Base-by-base conservation (phyloP, 2,888 invertebrate genomes). In the Ypsolopha scabrella region DNA sequence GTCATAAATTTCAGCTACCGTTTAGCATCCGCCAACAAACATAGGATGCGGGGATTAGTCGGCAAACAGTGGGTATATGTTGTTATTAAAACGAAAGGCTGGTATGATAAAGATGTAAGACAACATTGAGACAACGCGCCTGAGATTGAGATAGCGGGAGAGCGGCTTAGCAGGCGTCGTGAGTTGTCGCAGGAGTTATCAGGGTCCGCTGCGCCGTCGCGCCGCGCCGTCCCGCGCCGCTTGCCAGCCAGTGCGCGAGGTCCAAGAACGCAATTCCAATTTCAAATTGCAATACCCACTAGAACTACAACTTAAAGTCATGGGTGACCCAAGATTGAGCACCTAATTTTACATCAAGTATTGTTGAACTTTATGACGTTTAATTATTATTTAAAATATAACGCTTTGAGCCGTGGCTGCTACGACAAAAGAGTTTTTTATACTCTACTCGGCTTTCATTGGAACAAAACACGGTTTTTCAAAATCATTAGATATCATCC, bases 1-100 rank as follows among this genome's bases (percentile, higher is more conserved):
- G 86, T 85, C 81, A 79, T 79, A 75, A 73, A 75, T 72, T 67
- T 68, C 58, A 70, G 67, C 85, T 83, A 85, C 86, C 80, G 86
- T 86, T 81, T 77, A 76, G 75, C 75, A 73, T 80, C 68, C 67
- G 72, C 68, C 61, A 70, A 76, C 80, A 80, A 67, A 74, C 63
- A 63, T 64, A 72, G 75, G 73, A 75, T 67, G 73, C 63, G 63
- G 67, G 80, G 80, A 82, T 85, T 81, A 83, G 67, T 54, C 58
- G 54, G 69, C 78, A 85, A 83, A 85, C 76, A 83, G 58, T 58
- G 59, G 57, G 65, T 63, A 65, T 63, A 58, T 70, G 69, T 69
- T 77, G 67, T 75, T 79, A 70, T 77, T 73, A 75, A 75, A 78
- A 73, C 71, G 63, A 68, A 70, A 68, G 63, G 65, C 64, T 60